Percentiles rank a stretch among this genome's conserved stretches.
phyloP scores from a whole-genome alignment of 2,113 vertebrate genomes.

The Mustela nigripes region DNA sequence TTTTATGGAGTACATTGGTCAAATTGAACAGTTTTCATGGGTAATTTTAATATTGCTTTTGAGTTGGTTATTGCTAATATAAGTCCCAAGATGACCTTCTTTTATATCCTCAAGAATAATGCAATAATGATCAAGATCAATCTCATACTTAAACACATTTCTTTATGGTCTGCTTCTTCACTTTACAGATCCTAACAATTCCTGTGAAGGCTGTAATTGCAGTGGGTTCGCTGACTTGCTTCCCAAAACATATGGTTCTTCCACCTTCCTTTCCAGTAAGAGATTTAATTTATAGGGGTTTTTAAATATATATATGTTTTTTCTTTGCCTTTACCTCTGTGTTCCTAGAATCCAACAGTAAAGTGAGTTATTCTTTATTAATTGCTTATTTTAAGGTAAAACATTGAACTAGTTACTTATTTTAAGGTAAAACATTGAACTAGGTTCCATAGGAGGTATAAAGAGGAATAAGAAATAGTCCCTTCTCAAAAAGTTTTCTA shows the following conservation, averaged over 20 bases:
- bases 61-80: not conserved
- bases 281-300: not conserved
- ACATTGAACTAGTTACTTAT: not conserved
- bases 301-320: not conserved
- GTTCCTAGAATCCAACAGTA: not conserved
- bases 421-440: not conserved
- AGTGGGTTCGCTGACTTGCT: slow-evolving; percentile 94
- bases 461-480: not conserved
- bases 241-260: slow-evolving; percentile 93
- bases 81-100: slow-evolving; percentile 23
- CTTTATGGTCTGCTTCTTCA: not conserved
- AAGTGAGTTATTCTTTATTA: slow-evolving; percentile 15
- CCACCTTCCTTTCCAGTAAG: slow-evolving; percentile 97
- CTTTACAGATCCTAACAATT: slow-evolving; percentile 94
- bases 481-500: not conserved
- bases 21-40: not conserved
- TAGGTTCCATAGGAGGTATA: not conserved
- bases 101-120: not conserved
- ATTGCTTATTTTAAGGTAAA: not conserved
- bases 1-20: slow-evolving; percentile 40
- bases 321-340: not conserved
- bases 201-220: slow-evolving; percentile 96
- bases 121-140: not conserved
- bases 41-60: slow-evolving; percentile 57
- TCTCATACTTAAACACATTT: not conserved